Evolutionary conservation across 64 coral and sea anemone genomes (phyloP).

Genomic region (Montipora capricornis): DNA sequence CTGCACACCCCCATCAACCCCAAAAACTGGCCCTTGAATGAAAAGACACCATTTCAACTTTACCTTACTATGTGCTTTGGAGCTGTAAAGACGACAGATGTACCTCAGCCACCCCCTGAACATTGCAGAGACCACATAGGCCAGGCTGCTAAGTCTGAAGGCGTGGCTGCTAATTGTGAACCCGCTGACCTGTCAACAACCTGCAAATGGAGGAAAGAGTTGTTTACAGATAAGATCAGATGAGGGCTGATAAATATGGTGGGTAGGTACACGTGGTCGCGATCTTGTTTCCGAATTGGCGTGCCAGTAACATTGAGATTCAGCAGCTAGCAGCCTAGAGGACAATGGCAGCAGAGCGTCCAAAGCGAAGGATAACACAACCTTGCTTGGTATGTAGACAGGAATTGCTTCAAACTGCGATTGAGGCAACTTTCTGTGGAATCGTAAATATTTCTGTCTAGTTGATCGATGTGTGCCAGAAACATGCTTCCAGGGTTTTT

Average conservation of each 20-base stretch:
- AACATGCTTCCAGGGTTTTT: neutral
- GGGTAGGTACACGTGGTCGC: conserved; percentile 25
- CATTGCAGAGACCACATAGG: neutral
- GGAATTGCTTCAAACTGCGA: neutral
- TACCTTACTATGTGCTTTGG: conserved; percentile 1
- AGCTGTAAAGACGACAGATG: neutral
- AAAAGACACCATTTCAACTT: neutral
- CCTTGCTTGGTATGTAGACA: conserved; percentile 44
- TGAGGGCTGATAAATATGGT: conserved; percentile 10
- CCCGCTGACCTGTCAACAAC: conserved; percentile 63
- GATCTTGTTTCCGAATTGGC: conserved; percentile 16
- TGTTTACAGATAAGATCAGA: conserved; percentile 40
- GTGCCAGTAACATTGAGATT: conserved; percentile 18
- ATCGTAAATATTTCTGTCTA: neutral
- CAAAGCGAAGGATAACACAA: conserved; percentile 48
- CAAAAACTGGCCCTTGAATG: neutral
- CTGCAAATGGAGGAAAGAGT: conserved; percentile 10
- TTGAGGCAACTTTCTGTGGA: neutral
- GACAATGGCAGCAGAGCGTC: conserved; percentile 48
- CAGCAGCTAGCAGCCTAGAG: neutral
- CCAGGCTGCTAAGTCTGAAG: neutral
- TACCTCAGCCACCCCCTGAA: neutral
- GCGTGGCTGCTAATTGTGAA: conserved; percentile 20
- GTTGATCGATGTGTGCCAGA: neutral
- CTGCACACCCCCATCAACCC: neutral